Evolutionary conservation across 2,113 vertebrate species (phyloP), one percentile per base, ranked within the genome.

Genomic region (Echinops telfairi): DNA sequence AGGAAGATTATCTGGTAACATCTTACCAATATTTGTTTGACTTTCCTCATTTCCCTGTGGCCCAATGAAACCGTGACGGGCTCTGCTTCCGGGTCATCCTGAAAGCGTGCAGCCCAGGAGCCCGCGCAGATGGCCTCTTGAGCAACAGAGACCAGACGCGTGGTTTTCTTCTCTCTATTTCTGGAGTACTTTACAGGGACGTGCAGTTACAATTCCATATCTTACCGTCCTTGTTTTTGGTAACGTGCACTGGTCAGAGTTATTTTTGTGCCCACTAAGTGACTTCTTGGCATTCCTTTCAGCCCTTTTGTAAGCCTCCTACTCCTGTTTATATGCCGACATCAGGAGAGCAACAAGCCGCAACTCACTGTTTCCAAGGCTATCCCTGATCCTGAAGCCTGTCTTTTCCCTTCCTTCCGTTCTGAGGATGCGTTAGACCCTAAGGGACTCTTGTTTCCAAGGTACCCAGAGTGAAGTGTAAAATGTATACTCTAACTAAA

Each of bases 31-130:
- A 25, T 43, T 47, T 33, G 19, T 23, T 43, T 33, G 23, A 25
- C 6, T 88, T 77, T 33, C 23, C 47, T 91, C 64, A 53, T 86
- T 83, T 94, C 12, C 57, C 10, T 47, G n/a, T 91, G 62, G 73
- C 83, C 84, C 53, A 62, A 62, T 62, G 60, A 62, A 9, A 66
- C 9, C 0, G 0, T 23, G 33, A 53, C 31, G 84, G 62, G 10
- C 20, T 36, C 66, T 22, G 22, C 78, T 60, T 40, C 53, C 33
- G 19, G 58, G 31, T 68, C 77, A 62, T 4, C 4, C 68, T 1
- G 19, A 29, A 86, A 83, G 80, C 83, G 75, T 5, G 85, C 0
- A 83, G n/a, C 20, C 22, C 38, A n/a, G 17, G 1, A 31, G 38
- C 11, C 22, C 19, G 36, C n/a, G 12, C 27, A 47, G 40, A 62